Percentiles rank a stretch among this genome's conserved stretches.
phyloP scores from a whole-genome alignment of 1,140 invertebrate genomes.

The Callitettix versicolor region DNA sequence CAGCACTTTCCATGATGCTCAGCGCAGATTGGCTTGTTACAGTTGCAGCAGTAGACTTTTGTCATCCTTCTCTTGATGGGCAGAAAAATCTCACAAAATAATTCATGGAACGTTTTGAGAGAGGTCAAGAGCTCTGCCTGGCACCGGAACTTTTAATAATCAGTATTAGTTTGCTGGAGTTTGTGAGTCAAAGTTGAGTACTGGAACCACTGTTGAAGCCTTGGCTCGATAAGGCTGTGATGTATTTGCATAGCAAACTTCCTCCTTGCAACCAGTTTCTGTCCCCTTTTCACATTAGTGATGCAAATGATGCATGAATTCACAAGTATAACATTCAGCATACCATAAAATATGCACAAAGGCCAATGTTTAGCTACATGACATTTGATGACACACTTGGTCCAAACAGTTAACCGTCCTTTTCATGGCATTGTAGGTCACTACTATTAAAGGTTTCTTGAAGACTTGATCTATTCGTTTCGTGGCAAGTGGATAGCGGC shows the following conservation, averaged over 20 bases:
- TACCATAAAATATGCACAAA: too few species aligned
- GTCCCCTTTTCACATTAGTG: too few species aligned
- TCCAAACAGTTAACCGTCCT: too few species aligned
- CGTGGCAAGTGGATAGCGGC: too few species aligned
- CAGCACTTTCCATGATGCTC: constrained; percentile 11
- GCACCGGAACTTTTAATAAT: constrained; percentile 8
- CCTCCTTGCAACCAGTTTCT: neutral
- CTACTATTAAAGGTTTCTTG: too few species aligned
- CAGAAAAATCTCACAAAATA: neutral
- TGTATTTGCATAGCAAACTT: constrained; percentile 2
- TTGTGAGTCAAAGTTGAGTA: constrained; percentile 10
- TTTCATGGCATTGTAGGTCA: too few species aligned
- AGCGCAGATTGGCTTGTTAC: constrained; percentile 8
- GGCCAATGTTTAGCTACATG: too few species aligned
- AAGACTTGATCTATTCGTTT: too few species aligned
- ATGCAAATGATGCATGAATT: too few species aligned
- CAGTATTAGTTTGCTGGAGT: constrained; percentile 1
- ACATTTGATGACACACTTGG: too few species aligned
- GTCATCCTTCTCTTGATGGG: constrained; percentile 8
- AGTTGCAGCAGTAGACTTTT: neutral
- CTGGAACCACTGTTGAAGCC: neutral
- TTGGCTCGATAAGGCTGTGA: neutral
- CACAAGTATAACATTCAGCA: too few species aligned
- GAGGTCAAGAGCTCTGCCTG: neutral
- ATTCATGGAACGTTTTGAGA: too few species aligned